Evolutionary conservation across 2,888 invertebrate genomes (phyloP).

Genomic region (Eulithis testata): DNA sequence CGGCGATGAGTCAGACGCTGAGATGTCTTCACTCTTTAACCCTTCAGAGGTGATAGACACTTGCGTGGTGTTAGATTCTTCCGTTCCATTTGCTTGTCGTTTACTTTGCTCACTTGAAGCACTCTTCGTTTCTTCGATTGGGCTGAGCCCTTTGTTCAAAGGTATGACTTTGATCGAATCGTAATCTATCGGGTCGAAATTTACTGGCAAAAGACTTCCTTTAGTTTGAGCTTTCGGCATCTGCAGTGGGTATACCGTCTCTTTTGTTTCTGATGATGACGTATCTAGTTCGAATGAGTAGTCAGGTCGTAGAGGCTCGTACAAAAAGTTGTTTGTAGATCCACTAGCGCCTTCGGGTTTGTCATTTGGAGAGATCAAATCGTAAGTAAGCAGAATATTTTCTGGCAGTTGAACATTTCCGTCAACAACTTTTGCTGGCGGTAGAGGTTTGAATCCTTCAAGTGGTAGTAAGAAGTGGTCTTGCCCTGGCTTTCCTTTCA

Average conservation of each 20-base stretch:
- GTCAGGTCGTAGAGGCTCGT: slow-evolving; percentile 70
- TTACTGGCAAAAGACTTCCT: slow-evolving; percentile 49
- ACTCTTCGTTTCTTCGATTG: slow-evolving; percentile 59
- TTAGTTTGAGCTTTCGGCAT: slow-evolving; percentile 68
- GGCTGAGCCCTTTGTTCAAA: slow-evolving; percentile 67
- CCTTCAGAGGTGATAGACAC: slow-evolving; percentile 48
- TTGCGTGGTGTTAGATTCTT: slow-evolving; percentile 45
- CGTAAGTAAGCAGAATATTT: slow-evolving; percentile 74
- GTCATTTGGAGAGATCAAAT: slow-evolving; percentile 64
- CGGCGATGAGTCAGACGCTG: slow-evolving; percentile 61
- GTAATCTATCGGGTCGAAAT: slow-evolving; percentile 73
- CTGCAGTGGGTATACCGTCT: slow-evolving; percentile 65
- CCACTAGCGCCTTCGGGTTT: slow-evolving; percentile 49
- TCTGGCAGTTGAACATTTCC: slow-evolving; percentile 74
- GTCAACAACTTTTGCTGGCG: slow-evolving; percentile 69
- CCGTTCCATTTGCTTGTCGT: slow-evolving; percentile 61
- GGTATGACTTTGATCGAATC: slow-evolving; percentile 78
- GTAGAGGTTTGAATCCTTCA: slow-evolving; percentile 77
- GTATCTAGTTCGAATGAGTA: slow-evolving; percentile 71
- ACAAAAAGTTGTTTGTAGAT: slow-evolving; percentile 65
- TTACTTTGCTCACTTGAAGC: slow-evolving; percentile 64
- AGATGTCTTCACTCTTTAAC: slow-evolving; percentile 48
- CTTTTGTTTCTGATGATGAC: slow-evolving; percentile 70
- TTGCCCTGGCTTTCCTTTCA: slow-evolving; percentile 67
- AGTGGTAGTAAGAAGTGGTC: slow-evolving; percentile 74